These are phyloP conservation scores for Rhinoptilus africanus DNA, from an alignment of 2,113 vertebrate species.

Conservation along the genomic window DNA sequence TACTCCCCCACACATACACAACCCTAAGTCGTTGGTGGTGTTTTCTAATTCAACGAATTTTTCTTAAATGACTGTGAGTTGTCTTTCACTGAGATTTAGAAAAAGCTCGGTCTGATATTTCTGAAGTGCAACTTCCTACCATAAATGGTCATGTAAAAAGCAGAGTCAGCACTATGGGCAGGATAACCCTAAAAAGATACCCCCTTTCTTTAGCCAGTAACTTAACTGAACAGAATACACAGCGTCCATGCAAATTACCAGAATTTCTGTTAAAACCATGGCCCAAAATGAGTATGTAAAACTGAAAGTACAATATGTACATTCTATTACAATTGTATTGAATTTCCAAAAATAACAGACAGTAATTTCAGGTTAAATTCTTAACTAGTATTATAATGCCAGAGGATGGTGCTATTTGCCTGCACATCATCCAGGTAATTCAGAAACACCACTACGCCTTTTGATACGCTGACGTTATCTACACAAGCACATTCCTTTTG, in stretches of 20 bases:
- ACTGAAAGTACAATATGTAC: constrained; percentile 67
- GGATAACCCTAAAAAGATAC: constrained; percentile 23
- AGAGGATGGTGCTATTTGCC: constrained; percentile 64
- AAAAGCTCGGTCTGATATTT: not conserved
- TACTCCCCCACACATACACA: not conserved
- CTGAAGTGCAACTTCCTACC: constrained; percentile 50
- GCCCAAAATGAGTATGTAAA: constrained; percentile 67
- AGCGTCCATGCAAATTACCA: constrained; percentile 52
- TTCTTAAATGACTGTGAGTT: constrained; percentile 67
- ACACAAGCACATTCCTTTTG: not conserved
- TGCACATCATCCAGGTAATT: not conserved
- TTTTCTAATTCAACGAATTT: constrained; percentile 61
- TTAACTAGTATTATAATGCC: not conserved
- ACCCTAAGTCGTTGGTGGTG: constrained; percentile 32
- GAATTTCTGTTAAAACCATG: constrained; percentile 61
- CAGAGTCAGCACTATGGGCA: constrained; percentile 48
- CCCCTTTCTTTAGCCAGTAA: not conserved
- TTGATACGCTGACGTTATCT: rapidly evolving
- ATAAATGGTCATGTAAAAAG: constrained; percentile 62
- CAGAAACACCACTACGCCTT: not conserved
- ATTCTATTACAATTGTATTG: constrained; percentile 17
- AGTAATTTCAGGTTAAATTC: constrained; percentile 1
- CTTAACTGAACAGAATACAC: not conserved
- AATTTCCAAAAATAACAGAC: constrained; percentile 52
- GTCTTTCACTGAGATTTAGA: constrained; percentile 58